These are phyloP conservation scores for Maniola jurtina DNA, from an alignment of 1,140 invertebrate genomes.

Conservation along the genomic window DNA sequence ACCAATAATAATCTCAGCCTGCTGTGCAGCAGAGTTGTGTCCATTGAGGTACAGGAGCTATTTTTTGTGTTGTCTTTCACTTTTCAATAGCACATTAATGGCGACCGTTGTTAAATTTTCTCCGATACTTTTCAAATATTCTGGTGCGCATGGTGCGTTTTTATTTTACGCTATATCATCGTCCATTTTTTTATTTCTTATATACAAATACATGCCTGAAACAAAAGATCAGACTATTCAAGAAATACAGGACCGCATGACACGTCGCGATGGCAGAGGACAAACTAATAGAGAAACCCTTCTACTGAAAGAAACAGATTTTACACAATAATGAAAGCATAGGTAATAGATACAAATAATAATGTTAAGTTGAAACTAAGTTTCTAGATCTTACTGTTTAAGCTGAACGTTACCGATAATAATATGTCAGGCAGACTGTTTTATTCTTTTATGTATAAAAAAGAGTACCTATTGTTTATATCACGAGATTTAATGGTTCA, in stretches of 20 bases:
- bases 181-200: not conserved
- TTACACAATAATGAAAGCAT: too few relatives aligned
- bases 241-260: not conserved
- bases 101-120: not conserved
- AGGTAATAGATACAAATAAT: too few relatives aligned
- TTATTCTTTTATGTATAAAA: too few relatives aligned
- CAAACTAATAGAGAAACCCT: too few relatives aligned
- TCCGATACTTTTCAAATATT: not conserved
- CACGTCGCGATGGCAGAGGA: too few relatives aligned
- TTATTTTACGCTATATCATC: not conserved
- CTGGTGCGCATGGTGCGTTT: not conserved
- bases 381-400: too few relatives aligned
- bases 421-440: too few relatives aligned
- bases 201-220: not conserved
- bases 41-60: not conserved
- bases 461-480: too few relatives aligned
- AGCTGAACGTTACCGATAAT: too few relatives aligned
- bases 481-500: too few relatives aligned
- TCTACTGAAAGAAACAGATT: too few relatives aligned
- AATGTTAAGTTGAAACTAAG: too few relatives aligned
- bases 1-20: constrained; percentile 25
- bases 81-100: not conserved
- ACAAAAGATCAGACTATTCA: not conserved
- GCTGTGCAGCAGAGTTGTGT: not conserved
- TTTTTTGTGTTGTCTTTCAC: not conserved